Conservation (phyloP, 2,797 vertebrate species). For the Onychomys arenicola region DNA sequence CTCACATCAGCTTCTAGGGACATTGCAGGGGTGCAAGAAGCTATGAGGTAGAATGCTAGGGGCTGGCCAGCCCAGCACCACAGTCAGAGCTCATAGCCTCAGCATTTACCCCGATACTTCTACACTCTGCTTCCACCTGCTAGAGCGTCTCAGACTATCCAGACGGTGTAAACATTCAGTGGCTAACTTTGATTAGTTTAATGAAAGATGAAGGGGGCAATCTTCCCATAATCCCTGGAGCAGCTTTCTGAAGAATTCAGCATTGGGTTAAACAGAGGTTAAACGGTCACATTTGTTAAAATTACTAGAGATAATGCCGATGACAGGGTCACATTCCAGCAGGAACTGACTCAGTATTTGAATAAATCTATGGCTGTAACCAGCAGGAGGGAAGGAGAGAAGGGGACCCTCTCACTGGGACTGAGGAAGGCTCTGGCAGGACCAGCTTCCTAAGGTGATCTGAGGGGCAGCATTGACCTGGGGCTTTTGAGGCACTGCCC, state of each 20-base stretch:
- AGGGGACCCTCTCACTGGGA: accelerated
- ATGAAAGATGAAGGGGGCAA: not conserved
- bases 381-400: not conserved
- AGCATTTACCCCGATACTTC: not conserved
- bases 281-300: not conserved
- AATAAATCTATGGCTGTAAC: not conserved
- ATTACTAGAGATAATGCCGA: not conserved
- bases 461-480: not conserved
- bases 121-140: not conserved
- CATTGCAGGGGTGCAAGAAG: not conserved
- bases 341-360: not conserved
- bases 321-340: not conserved
- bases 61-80: not conserved
- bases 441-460: not conserved
- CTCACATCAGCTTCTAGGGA: not conserved
- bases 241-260: not conserved
- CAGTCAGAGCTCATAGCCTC: not conserved
- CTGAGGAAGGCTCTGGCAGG: not conserved
- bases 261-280: not conserved
- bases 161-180: not conserved
- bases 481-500: not conserved
- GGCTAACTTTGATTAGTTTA: not conserved
- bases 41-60: not conserved
- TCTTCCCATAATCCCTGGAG: not conserved
- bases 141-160: not conserved